These are phyloP conservation scores for Stichopus horrens DNA, from an alignment of 53 echinoderm and acorn worm species.

Conservation along the genomic window DNA sequence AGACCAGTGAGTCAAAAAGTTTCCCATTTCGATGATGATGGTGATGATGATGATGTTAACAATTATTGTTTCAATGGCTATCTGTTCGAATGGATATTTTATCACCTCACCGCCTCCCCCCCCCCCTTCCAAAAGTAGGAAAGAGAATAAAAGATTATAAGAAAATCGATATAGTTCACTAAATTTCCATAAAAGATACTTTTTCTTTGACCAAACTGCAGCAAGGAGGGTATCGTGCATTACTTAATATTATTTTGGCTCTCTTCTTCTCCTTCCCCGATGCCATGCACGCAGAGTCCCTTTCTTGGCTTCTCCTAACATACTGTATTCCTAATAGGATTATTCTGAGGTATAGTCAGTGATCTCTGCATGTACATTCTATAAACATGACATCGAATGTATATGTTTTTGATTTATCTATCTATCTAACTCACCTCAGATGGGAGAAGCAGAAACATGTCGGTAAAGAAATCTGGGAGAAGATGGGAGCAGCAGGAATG, in stretches of 20 bases:
- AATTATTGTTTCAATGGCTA: not conserved
- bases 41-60: not conserved
- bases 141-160: too few species aligned
- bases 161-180: too few species aligned
- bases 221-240: too few species aligned
- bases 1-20: not conserved
- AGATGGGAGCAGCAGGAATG: conserved; percentile 61
- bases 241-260: not conserved
- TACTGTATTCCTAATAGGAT: too few species aligned
- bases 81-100: not conserved
- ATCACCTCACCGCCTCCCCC: too few species aligned
- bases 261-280: not conserved
- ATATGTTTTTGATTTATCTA: not conserved
- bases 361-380: not conserved
- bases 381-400: not conserved
- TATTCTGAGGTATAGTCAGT: too few species aligned
- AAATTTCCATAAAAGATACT: too few species aligned
- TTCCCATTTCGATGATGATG: not conserved
- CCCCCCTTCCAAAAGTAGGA: too few species aligned
- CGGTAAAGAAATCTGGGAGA: conserved; percentile 65
- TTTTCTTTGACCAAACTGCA: too few species aligned
- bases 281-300: not conserved
- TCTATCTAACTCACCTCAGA: conserved; percentile 24
- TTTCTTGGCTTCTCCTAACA: too few species aligned
- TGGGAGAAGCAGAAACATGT: conserved; percentile 67